phyloP scores from a whole-genome alignment of 2,888 invertebrate genomes.

The Eudasyphora cyanicolor region DNA sequence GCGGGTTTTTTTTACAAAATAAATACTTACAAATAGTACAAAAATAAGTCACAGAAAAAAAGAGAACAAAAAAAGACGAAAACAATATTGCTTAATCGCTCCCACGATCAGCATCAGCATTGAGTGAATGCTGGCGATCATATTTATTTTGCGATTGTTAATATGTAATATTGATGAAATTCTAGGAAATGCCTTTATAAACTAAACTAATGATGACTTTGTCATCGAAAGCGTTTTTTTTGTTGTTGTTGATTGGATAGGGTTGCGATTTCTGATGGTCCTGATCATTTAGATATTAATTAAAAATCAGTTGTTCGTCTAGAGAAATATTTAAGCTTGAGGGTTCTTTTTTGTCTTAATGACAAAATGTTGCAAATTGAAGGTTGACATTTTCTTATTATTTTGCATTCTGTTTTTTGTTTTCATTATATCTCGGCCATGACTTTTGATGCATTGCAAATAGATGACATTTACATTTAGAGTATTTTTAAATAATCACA shows the following conservation, averaged over 20 bases:
- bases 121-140: background rate
- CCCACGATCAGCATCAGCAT: constrained; percentile 29
- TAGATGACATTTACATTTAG: constrained; percentile 38
- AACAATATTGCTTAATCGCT: constrained; percentile 42
- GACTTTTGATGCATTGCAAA: constrained; percentile 41
- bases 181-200: background rate
- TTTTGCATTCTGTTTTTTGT: background rate
- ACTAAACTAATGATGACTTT: background rate
- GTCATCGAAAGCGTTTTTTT: background rate
- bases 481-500: background rate
- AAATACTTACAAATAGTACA: no score
- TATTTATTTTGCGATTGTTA: background rate
- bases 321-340: background rate
- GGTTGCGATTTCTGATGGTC: no score
- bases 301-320: background rate
- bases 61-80: constrained; percentile 11
- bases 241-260: no score
- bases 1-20: background rate
- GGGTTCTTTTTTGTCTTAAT: background rate
- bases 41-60: background rate
- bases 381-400: background rate
- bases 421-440: background rate
- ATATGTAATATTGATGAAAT: constrained; percentile 3
- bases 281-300: background rate
- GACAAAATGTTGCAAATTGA: constrained; percentile 20